These are phyloP conservation scores for Takifugu rubripes DNA, from an alignment of 2,797 vertebrate species.

Conservation along the genomic window DNA sequence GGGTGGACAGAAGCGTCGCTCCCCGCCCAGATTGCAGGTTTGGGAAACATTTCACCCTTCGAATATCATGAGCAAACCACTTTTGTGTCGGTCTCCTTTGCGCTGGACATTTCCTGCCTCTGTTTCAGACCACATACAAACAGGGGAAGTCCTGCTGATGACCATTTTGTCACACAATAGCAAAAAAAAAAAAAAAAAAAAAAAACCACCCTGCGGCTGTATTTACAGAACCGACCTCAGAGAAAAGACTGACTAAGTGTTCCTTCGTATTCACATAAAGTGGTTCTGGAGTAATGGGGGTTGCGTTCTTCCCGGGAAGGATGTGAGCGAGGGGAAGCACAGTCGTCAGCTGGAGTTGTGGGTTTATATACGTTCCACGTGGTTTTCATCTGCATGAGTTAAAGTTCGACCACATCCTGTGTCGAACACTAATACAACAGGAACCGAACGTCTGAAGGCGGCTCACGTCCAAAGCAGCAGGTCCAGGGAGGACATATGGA, in stretches of 20 bases:
- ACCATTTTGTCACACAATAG: conserved; percentile 48
- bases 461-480: neutral
- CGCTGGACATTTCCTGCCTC: conserved; percentile 41
- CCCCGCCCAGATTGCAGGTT: neutral
- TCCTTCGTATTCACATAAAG: neutral
- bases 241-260: conserved; percentile 24
- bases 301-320: conserved; percentile 39
- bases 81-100: conserved; percentile 32
- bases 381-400: conserved; percentile 59
- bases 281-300: neutral
- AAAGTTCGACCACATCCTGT: conserved; percentile 50
- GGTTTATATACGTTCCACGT: conserved; percentile 55
- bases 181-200: neutral
- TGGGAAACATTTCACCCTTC: neutral
- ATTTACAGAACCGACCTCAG: conserved; percentile 18
- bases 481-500: neutral
- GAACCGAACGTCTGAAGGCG: conserved; percentile 1
- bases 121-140: conserved; percentile 33
- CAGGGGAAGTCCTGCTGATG: conserved; percentile 55
- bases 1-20: conserved; percentile 33
- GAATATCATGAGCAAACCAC: conserved; percentile 12
- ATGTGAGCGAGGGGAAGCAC: conserved; percentile 29
- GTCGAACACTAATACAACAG: conserved; percentile 28
- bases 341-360: conserved; percentile 12
- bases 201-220: conserved; percentile 14